Evolutionary conservation across 2,888 invertebrate genomes (phyloP).

Genomic region (Argynnis bischoffii): DNA sequence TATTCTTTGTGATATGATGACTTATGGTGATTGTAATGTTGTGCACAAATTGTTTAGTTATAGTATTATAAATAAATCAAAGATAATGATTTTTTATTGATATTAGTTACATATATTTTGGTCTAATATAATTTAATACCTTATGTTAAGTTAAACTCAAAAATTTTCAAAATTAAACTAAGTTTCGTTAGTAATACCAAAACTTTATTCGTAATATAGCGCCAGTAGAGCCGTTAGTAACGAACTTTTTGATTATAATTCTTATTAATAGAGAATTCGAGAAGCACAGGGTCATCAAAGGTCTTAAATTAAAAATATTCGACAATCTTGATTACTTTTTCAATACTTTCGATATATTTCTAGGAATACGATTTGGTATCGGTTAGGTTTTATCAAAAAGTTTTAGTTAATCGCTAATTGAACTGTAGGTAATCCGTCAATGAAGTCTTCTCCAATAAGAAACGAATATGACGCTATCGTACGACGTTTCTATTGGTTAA

Average conservation of each 20-base stretch:
- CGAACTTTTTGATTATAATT: slow-evolving; percentile 28
- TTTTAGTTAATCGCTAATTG: slow-evolving; percentile 78
- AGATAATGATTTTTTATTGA: too few relatives aligned
- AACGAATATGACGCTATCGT: slow-evolving; percentile 61
- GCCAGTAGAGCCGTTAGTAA: slow-evolving; percentile 29
- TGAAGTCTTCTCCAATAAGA: slow-evolving; percentile 67
- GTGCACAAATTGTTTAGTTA: background rate
- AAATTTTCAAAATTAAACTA: background rate
- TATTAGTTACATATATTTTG: too few relatives aligned
- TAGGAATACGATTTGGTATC: slow-evolving; percentile 67
- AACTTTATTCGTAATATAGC: slow-evolving; percentile 8
- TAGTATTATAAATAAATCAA: too few relatives aligned
- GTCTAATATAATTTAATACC: too few relatives aligned
- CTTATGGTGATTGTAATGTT: background rate
- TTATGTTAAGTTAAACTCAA: too few relatives aligned
- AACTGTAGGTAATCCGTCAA: slow-evolving; percentile 75
- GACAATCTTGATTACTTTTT: slow-evolving; percentile 45
- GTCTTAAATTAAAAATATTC: slow-evolving; percentile 15
- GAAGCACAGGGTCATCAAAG: slow-evolving; percentile 22
- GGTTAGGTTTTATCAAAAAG: slow-evolving; percentile 75
- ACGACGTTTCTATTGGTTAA: slow-evolving; percentile 58
- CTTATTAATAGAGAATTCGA: slow-evolving; percentile 20
- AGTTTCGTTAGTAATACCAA: slow-evolving; percentile 3
- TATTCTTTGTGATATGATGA: background rate
- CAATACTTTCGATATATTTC: slow-evolving; percentile 51